Base-by-base conservation (phyloP, 2,888 invertebrate genomes). In the Agrochola circellaris region DNA sequence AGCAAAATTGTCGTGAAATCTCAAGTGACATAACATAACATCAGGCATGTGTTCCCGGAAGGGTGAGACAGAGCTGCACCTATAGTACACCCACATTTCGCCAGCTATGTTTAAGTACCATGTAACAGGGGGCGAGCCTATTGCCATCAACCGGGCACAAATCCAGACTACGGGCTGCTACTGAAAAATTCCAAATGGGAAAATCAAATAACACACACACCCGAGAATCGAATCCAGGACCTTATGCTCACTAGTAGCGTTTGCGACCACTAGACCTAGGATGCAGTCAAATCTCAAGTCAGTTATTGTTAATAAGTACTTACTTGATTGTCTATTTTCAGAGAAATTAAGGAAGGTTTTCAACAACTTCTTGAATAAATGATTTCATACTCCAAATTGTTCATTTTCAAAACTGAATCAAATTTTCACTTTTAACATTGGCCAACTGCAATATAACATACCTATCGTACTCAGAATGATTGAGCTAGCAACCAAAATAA, bases 401-500 rank as follows among this genome's bases (percentile, higher is more conserved):
- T 7, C 0, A 17, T 48, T 20, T 30, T 15, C 8, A 65, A 65
- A 26, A 65, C 26, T 65, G 7, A 48, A 30, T 66, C 2, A 4
- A 8, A 2, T 45, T 13, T 26, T 26, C 26, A 13, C 13, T 26
- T 66, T 20, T 8, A 45, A 66, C 3, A 45, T 20, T 6, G 11
- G 2, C 20, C 8, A 42, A 34, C 34, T 34, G 34, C 34, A 60
- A 45, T 70, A 70, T 56, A 23, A 20, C 7, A 34, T 34, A 34
- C 4, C 34, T 34, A 34, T 34, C 38, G 7, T 38, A 38, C 38
- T 38, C 7, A 65, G 6, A 58, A 48, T 23, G 3, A 58, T 67
- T 66, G 42, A 51, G 17, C 1, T n/a, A 67, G 54, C 51, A 67
- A 77, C 26, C 2, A 54, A 67, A 60, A 77, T 38, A 68, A 77